Conservation (phyloP, 2,888 invertebrate genomes). For the Apoda limacodes region DNA sequence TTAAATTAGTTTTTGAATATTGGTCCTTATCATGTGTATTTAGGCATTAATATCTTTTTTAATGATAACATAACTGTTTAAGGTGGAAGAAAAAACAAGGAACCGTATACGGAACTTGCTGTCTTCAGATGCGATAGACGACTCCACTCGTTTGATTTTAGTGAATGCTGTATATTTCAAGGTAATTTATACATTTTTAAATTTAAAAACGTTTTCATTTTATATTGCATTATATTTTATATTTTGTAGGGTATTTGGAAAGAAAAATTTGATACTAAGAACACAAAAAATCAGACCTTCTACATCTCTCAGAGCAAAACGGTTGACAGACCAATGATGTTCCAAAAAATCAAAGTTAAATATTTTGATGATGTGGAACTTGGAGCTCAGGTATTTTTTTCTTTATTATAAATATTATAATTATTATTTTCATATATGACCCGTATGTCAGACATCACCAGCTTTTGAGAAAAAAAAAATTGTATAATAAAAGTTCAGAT, state of each 20-base stretch:
- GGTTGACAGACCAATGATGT: conserved; percentile 17
- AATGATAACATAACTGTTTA: conserved; percentile 2
- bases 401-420: too few species aligned
- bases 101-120: conserved; percentile 17
- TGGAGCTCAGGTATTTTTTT: too few species aligned
- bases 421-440: too few species aligned
- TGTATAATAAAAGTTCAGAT: too few species aligned
- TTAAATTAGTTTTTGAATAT: neutral
- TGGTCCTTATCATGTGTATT: neutral
- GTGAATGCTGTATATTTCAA: conserved; percentile 18
- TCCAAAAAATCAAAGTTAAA: conserved; percentile 13
- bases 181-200: conserved; percentile 8
- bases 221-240: neutral
- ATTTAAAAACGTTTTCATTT: neutral
- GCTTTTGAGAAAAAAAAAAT: too few species aligned
- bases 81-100: conserved; percentile 17
- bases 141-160: conserved; percentile 15
- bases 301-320: conserved; percentile 7
- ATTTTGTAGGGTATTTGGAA: conserved; percentile 14
- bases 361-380: too few species aligned
- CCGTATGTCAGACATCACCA: too few species aligned
- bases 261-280: conserved; percentile 11
- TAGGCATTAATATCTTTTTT: too few species aligned
- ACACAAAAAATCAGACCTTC: conserved; percentile 11
- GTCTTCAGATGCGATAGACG: conserved; percentile 6